Conservation (phyloP, 2,797 vertebrate species). For the Labroides dimidiatus region DNA sequence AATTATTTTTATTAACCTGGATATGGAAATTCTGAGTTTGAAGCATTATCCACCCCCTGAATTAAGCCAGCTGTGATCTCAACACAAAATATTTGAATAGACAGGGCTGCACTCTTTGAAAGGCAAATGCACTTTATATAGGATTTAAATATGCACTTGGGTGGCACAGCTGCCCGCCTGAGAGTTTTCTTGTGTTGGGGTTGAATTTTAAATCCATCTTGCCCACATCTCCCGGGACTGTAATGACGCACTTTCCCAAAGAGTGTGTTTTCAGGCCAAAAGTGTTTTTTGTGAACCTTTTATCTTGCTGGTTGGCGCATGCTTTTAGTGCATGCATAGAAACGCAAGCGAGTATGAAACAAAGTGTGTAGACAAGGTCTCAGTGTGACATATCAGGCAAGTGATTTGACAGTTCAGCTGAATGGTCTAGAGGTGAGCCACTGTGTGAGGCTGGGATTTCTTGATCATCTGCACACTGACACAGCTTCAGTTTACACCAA, state of each 20-base stretch:
- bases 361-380: neutral
- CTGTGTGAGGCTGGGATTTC: neutral
- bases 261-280: slow-evolving; percentile 27
- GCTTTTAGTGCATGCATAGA: slow-evolving; percentile 29
- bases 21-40: slow-evolving; percentile 24
- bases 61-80: slow-evolving; percentile 33
- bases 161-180: slow-evolving; percentile 36
- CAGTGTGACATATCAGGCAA: slow-evolving; percentile 14
- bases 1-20: slow-evolving; percentile 50
- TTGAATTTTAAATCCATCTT: slow-evolving; percentile 46
- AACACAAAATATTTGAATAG: slow-evolving; percentile 58
- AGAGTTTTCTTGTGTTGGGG: slow-evolving; percentile 29
- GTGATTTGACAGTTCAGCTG: slow-evolving; percentile 22
- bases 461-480: slow-evolving; percentile 3
- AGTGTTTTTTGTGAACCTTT: slow-evolving; percentile 44
- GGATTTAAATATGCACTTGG: slow-evolving; percentile 56
- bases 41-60: slow-evolving; percentile 26
- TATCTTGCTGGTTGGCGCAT: slow-evolving; percentile 17
- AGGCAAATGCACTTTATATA: slow-evolving; percentile 60
- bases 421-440: slow-evolving; percentile 7
- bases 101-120: slow-evolving; percentile 54
- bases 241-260: slow-evolving; percentile 32
- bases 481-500: neutral
- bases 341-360: slow-evolving; percentile 10
- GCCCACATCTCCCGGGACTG: slow-evolving; percentile 32